Conservation (phyloP, 2,113 vertebrate species). For the Arenaria interpres region DNA sequence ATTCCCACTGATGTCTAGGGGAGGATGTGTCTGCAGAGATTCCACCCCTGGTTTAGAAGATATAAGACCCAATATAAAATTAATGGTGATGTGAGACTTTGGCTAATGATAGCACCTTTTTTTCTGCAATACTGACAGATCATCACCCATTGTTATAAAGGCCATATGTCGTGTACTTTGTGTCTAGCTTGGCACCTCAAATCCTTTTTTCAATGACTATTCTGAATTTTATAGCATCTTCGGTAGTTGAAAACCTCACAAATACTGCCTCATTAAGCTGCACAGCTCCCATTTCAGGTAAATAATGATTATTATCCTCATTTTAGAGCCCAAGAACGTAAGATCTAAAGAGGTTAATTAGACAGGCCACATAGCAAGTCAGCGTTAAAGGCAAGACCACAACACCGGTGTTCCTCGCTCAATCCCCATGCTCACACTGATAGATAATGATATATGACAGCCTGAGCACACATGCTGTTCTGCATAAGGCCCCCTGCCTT, state of each 20-base stretch:
- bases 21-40: background rate
- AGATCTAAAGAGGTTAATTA: background rate
- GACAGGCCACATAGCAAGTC: background rate
- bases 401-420: background rate
- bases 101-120: background rate
- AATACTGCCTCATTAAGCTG: background rate
- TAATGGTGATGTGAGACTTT: background rate
- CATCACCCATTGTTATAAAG: background rate
- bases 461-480: background rate
- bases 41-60: background rate
- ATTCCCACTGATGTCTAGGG: accelerated
- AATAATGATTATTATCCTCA: background rate
- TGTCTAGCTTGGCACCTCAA: background rate
- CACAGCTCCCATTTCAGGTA: background rate
- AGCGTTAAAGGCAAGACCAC: background rate
- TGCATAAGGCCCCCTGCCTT: background rate
- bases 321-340: background rate
- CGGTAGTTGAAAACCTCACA: background rate
- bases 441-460: accelerated
- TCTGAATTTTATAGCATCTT: background rate
- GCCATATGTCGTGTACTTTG: background rate
- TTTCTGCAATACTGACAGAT: background rate
- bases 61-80: background rate
- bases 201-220: background rate
- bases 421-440: accelerated